Percentiles rank a stretch among this genome's conserved stretches.
These are phyloP conservation scores for Ornithorhynchus anatinus DNA, from an alignment of 2,113 vertebrate genomes.

Conservation along the genomic window DNA sequence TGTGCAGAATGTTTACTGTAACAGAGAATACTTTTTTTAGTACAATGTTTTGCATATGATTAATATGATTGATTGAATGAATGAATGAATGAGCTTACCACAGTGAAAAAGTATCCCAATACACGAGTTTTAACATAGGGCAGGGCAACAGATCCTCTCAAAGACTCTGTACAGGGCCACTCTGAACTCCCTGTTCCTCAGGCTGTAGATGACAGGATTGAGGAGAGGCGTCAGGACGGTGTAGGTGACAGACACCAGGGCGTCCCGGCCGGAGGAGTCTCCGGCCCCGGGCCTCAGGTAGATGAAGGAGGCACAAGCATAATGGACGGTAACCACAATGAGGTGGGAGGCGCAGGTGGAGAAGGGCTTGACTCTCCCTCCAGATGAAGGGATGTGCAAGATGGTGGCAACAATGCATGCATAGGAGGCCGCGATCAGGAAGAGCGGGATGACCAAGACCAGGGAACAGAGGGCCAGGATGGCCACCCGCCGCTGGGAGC, in stretches of 20 bases:
- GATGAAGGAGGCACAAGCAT: conserved; percentile 21
- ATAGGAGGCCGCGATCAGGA: conserved; percentile 36
- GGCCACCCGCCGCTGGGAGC: conserved; percentile 1
- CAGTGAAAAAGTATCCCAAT: too few relatives aligned
- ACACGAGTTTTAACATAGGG: too few relatives aligned
- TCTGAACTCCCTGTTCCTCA: conserved; percentile 46
- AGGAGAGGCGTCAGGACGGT: conserved; percentile 44
- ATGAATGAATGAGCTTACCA: too few relatives aligned
- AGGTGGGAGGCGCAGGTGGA: conserved; percentile 41
- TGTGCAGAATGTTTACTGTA: too few relatives aligned
- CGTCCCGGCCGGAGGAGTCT: conserved; percentile 13
- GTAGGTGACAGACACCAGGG: conserved; percentile 40
- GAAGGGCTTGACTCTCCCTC: conserved; percentile 26
- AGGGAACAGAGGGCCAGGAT: conserved; percentile 39
- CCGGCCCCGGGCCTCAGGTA: conserved; percentile 18
- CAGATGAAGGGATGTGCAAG: conserved; percentile 28
- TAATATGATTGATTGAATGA: too few relatives aligned
- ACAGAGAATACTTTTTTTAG: too few relatives aligned
- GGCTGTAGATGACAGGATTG: conserved; percentile 49
- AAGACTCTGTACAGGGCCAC: conserved; percentile 21
- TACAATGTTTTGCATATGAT: too few relatives aligned
- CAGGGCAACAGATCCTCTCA: too few relatives aligned
- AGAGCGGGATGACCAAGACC: not conserved
- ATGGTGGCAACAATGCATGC: conserved; percentile 14
- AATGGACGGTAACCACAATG: conserved; percentile 32